These are phyloP conservation scores for Ormyrus thymus DNA, from an alignment of 2,888 invertebrate species.

Conservation along the genomic window DNA sequence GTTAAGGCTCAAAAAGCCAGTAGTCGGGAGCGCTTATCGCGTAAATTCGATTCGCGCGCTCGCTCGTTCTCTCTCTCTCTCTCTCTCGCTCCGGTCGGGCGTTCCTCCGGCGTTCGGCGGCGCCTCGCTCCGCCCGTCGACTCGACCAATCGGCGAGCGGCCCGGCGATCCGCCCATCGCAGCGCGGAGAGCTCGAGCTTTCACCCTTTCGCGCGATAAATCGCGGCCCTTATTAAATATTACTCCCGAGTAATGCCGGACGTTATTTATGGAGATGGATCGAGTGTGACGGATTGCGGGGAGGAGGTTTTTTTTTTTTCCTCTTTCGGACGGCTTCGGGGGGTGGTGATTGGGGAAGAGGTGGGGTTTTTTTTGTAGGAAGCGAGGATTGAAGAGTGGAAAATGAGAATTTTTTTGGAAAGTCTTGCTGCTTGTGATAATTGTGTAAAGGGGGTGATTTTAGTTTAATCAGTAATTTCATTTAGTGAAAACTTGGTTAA, in stretches of 20 bases:
- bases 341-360: too few relatives aligned
- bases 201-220: constrained; percentile 10
- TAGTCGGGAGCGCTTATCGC: not conserved
- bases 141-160: constrained; percentile 26
- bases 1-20: too few relatives aligned
- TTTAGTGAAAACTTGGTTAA: too few relatives aligned
- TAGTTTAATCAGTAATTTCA: too few relatives aligned
- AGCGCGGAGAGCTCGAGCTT: constrained; percentile 26
- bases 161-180: not conserved
- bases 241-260: constrained; percentile 24
- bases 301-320: not conserved
- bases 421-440: too few relatives aligned
- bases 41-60: not conserved
- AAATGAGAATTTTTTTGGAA: too few relatives aligned
- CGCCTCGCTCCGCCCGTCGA: constrained; percentile 1
- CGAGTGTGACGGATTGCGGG: not conserved
- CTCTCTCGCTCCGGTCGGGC: not conserved
- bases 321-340: too few relatives aligned
- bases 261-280: constrained; percentile 40
- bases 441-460: too few relatives aligned
- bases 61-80: not conserved
- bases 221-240: constrained; percentile 34
- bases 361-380: too few relatives aligned
- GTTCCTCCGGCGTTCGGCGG: not conserved
- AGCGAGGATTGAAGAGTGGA: too few relatives aligned